These are phyloP conservation scores for Ataeniobius toweri DNA, from an alignment of 2,797 vertebrate species.

Conservation along the genomic window DNA sequence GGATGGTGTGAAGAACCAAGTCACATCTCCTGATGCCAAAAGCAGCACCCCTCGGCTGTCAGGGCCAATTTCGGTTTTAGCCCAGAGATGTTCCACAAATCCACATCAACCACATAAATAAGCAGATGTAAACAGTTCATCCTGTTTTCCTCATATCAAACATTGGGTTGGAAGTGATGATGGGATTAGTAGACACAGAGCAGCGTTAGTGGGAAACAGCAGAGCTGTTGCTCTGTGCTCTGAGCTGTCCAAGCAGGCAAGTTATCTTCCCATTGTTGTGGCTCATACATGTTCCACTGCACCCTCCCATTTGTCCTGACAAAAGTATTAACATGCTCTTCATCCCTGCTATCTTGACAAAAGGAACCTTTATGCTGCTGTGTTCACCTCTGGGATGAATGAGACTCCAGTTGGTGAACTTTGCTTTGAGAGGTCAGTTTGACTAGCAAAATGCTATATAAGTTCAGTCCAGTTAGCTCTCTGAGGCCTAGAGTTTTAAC, in stretches of 20 bases:
- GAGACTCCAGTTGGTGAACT: neutral
- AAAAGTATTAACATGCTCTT: neutral
- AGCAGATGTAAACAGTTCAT: too few species aligned
- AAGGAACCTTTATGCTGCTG: neutral
- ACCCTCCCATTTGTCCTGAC: neutral
- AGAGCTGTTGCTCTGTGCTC: too few species aligned
- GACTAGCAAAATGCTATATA: neutral
- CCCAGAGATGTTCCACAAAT: too few species aligned
- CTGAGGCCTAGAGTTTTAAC: neutral
- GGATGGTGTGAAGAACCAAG: too few species aligned
- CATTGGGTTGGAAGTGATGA: too few species aligned
- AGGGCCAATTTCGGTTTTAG: too few species aligned
- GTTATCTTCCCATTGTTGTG: neutral
- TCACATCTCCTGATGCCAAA: too few species aligned
- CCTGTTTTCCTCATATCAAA: too few species aligned
- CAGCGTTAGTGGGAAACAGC: too few species aligned
- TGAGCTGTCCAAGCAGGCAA: neutral
- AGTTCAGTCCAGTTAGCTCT: neutral
- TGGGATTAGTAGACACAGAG: too few species aligned
- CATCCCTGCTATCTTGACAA: neutral
- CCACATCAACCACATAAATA: too few species aligned
- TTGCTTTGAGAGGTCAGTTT: neutral
- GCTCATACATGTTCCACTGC: neutral
- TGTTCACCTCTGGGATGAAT: neutral
- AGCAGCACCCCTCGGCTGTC: too few species aligned